These are phyloP conservation scores for Microcebus jonahi DNA, from an alignment of 2,113 vertebrate genomes.

Conservation along the genomic window DNA sequence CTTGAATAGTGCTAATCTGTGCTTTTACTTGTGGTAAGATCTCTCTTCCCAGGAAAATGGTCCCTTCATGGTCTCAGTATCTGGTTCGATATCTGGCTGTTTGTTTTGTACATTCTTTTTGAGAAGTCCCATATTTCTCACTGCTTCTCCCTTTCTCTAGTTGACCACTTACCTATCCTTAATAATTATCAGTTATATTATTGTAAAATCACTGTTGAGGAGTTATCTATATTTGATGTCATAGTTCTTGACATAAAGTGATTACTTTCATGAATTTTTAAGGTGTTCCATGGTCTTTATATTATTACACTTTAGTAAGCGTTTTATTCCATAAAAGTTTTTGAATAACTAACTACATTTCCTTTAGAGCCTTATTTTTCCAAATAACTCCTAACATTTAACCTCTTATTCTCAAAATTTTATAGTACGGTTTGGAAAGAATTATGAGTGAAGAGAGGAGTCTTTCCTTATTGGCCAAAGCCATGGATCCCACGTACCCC, in stretches of 20 bases:
- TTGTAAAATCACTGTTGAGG: not conserved
- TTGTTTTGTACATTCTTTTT: not conserved
- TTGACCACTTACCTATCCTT: not conserved
- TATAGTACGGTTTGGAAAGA: constrained; percentile 96
- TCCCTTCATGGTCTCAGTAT: not conserved
- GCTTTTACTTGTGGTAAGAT: not conserved
- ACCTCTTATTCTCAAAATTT: constrained; percentile 51
- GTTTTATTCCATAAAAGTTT: not conserved
- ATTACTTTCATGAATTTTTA: not conserved
- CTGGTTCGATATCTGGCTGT: not conserved
- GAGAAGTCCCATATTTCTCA: not conserved
- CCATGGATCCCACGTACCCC: constrained; percentile 93
- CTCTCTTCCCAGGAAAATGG: not conserved
- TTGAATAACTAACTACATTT: not conserved
- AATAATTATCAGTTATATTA: not conserved
- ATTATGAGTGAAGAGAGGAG: constrained; percentile 96
- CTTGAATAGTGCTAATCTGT: not conserved
- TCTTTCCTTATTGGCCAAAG: constrained; percentile 91
- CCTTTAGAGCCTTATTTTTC: not conserved
- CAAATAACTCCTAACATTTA: constrained; percentile 4
- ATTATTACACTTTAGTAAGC: not conserved
- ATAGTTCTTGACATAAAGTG: constrained; percentile 17
- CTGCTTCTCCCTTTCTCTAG: not conserved
- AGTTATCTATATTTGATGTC: not conserved
- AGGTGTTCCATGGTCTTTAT: not conserved